Percentiles rank a stretch among this genome's conserved stretches.
Evolutionary conservation across 2,113 vertebrate genomes (phyloP).

Genomic region (Cyphomyrus discorhynchus): DNA sequence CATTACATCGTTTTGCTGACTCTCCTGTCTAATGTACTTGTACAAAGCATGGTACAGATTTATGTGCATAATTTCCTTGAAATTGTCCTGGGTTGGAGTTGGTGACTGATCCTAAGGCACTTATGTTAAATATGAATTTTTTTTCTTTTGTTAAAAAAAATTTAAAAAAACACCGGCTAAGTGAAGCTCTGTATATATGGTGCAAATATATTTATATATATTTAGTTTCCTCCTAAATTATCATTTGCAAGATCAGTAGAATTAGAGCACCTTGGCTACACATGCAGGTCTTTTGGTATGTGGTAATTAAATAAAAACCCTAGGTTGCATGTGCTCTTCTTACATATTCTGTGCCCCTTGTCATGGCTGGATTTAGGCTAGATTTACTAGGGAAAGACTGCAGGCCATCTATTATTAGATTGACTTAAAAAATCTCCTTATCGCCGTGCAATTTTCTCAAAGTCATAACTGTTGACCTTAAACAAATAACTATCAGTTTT

Average conservation of each 20-base stretch:
- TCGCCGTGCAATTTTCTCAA: background rate
- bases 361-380: background rate
- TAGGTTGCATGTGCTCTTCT: background rate
- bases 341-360: background rate
- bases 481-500: background rate
- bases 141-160: background rate
- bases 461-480: background rate
- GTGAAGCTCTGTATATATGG: background rate
- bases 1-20: background rate
- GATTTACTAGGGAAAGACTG: background rate
- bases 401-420: background rate
- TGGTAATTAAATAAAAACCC: background rate
- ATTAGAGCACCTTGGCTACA: background rate
- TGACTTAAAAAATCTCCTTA: background rate
- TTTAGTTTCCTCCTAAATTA: background rate
- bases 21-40: background rate
- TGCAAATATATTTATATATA: background rate
- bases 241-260: background rate
- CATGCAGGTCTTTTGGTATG: background rate
- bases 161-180: background rate
- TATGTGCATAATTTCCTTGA: background rate
- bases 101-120: background rate
- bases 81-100: background rate
- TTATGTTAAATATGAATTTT: background rate
- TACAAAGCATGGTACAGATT: background rate